phyloP scores from a whole-genome alignment of 1,140 invertebrate species.

The Zaprionus vittiger region DNA sequence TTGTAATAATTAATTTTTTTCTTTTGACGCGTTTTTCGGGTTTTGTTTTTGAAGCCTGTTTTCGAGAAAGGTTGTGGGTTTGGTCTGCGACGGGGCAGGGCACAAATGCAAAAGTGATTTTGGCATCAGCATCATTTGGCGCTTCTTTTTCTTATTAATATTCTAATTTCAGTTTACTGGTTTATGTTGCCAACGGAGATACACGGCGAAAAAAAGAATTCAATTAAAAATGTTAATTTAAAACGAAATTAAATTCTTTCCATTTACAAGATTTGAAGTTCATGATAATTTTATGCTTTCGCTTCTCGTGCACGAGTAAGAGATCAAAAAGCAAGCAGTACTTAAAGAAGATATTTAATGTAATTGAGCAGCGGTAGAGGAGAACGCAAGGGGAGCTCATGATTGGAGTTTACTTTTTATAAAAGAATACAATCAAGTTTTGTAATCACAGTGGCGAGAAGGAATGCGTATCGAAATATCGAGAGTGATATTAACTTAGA shows the following conservation, averaged over 20 bases:
- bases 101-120: conserved; percentile 68
- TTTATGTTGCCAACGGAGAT: conserved; percentile 55
- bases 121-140: conserved; percentile 27
- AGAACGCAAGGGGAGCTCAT: not conserved
- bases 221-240: conserved; percentile 49
- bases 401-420: not conserved
- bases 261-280: conserved; percentile 31
- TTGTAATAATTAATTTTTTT: conserved; percentile 79
- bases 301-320: conserved; percentile 3
- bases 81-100: not conserved
- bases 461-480: not conserved
- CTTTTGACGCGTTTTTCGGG: conserved; percentile 20
- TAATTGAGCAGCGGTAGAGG: not conserved
- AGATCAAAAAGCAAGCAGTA: conserved; percentile 18
- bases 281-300: conserved; percentile 9
- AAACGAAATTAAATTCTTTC: conserved; percentile 32
- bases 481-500: not conserved
- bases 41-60: conserved; percentile 35
- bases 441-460: not conserved
- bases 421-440: not conserved
- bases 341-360: conserved; percentile 2
- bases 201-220: conserved; percentile 26
- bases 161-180: conserved; percentile 72
- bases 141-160: conserved; percentile 66
- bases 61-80: conserved; percentile 36